Percentiles rank a stretch among this genome's conserved stretches.
phyloP scores from a whole-genome alignment of 2,797 vertebrate species.

The Artibeus jamaicensis region DNA sequence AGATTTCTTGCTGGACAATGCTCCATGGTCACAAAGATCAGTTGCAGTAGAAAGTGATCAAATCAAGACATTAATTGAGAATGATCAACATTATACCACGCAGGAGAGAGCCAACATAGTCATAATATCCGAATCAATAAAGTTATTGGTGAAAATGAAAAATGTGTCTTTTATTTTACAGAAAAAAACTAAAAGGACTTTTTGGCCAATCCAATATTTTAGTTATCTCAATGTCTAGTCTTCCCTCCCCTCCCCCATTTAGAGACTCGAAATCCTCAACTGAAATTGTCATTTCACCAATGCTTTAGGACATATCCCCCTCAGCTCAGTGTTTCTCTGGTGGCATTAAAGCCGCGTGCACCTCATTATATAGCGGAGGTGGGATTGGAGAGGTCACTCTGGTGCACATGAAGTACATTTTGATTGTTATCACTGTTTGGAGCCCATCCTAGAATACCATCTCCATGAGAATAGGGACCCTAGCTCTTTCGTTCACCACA shows the following conservation, averaged over 20 bases:
- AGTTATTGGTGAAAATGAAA: background rate
- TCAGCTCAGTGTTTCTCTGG: background rate
- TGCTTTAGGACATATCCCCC: background rate
- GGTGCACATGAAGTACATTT: background rate
- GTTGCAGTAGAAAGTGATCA: background rate
- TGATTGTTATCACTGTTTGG: background rate
- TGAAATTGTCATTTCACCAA: background rate
- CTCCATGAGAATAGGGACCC: background rate
- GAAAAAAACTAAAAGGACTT: no score
- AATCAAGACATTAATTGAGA: background rate
- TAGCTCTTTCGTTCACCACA: background rate
- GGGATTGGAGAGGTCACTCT: background rate
- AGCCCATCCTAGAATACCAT: background rate
- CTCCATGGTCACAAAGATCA: background rate
- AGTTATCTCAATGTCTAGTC: background rate
- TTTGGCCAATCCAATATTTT: background rate
- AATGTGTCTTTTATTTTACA: background rate
- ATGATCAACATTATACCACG: background rate
- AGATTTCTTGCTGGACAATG: background rate
- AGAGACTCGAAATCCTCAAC: slow-evolving; percentile 31
- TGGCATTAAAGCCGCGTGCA: background rate
- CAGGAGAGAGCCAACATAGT: background rate
- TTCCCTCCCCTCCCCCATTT: background rate
- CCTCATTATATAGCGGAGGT: background rate
- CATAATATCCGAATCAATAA: background rate